Conservation (phyloP, 1,140 invertebrate genomes). For the Melanaphis sacchari region DNA sequence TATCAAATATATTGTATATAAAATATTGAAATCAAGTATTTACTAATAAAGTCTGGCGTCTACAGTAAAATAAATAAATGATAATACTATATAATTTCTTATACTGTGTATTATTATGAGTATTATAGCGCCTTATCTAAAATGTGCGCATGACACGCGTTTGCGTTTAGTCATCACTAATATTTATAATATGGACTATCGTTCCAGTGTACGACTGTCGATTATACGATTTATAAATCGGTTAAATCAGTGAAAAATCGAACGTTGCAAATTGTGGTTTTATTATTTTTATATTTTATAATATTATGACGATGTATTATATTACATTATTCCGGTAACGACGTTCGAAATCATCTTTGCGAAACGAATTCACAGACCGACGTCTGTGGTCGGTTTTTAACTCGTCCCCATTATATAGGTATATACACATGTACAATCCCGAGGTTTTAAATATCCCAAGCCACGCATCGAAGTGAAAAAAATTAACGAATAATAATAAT, state of each 20-base stretch:
- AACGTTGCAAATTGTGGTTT: not conserved
- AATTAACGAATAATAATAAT: not conserved
- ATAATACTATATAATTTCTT: not conserved
- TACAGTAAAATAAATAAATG: not conserved
- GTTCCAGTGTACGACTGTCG: not conserved
- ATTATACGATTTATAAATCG: conserved; percentile 7
- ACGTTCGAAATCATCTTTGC: conserved; percentile 20
- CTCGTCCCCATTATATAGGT: not conserved
- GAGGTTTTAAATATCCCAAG: not conserved
- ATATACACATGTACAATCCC: not conserved
- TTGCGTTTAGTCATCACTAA: not conserved
- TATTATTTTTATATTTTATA: not conserved
- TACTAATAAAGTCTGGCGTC: not conserved
- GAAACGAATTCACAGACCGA: not conserved
- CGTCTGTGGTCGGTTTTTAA: not conserved
- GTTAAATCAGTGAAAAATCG: not conserved
- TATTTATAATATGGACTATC: not conserved
- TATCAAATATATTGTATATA: not conserved
- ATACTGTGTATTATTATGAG: not conserved
- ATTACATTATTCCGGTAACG: not conserved
- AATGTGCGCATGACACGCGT: not conserved
- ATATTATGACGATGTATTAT: not conserved
- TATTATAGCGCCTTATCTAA: not conserved
- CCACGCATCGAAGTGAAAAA: not conserved
- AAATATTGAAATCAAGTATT: not conserved